A percentile compares a stretch with the other conserved stretches of the same genome.
Conservation (phyloP, 2,888 invertebrate species). For the Corythucha ciliata region DNA sequence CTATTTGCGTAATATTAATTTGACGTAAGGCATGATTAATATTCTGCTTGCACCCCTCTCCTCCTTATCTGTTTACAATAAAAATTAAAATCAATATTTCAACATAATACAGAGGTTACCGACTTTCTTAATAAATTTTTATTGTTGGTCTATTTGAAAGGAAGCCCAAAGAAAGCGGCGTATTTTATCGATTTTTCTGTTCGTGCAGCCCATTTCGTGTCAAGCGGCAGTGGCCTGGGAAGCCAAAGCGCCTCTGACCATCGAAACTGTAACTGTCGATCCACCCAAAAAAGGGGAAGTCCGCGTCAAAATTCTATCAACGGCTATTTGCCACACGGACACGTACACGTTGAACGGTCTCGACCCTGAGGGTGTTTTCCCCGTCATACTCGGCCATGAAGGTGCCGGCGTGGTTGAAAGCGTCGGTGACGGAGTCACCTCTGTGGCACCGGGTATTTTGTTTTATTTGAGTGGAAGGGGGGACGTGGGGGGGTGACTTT, state of each 20-base stretch:
- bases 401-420: constrained; percentile 51
- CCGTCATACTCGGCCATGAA: constrained; percentile 91
- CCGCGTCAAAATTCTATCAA: constrained; percentile 65
- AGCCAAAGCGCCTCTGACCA: constrained; percentile 72
- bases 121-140: no score
- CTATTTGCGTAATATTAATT: no score
- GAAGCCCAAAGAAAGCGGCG: no score
- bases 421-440: constrained; percentile 45
- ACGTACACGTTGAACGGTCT: constrained; percentile 78
- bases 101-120: no score
- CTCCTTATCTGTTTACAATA: no score
- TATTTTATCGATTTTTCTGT: no score
- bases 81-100: no score
- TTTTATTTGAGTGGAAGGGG: neutral
- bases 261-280: constrained; percentile 89
- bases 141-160: no score
- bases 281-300: constrained; percentile 92
- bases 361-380: constrained; percentile 87
- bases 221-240: constrained; percentile 96
- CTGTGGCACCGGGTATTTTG: constrained; percentile 61
- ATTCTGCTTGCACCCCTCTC: no score
- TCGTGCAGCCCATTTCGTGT: constrained; percentile 67
- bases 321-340: constrained; percentile 88
- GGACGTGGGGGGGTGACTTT: neutral
- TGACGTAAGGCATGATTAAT: no score